A percentile compares a stretch with the other conserved stretches of the same genome.
Conservation (phyloP, 2,113 vertebrate genomes). For the Triplophysa siluroides region DNA sequence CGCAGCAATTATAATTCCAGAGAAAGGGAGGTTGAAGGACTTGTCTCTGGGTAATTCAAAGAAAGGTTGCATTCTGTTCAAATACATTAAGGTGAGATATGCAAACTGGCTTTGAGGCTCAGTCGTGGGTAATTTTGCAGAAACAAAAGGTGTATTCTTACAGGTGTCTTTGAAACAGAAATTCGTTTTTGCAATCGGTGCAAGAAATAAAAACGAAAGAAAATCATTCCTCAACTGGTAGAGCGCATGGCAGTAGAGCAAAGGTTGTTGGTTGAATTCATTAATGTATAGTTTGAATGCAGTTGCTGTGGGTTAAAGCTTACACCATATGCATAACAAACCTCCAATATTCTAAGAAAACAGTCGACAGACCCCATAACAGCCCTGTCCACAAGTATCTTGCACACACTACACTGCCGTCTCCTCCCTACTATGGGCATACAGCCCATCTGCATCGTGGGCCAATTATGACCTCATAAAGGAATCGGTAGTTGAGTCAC, state of each 20-base stretch:
- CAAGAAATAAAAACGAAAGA: background rate
- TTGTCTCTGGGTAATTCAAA: background rate
- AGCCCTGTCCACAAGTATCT: constrained; percentile 38
- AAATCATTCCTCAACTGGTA: no score
- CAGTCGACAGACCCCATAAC: constrained; percentile 41
- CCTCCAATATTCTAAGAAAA: background rate
- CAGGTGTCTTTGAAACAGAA: background rate
- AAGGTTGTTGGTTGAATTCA: no score
- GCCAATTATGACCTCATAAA: constrained; percentile 49
- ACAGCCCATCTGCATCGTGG: constrained; percentile 15
- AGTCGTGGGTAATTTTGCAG: background rate
- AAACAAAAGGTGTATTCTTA: constrained; percentile 6
- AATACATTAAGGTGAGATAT: background rate
- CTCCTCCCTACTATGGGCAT: background rate
- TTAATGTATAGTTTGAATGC: no score
- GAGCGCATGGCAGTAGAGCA: no score
- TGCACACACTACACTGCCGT: background rate
- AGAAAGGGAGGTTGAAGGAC: constrained; percentile 15
- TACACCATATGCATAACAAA: constrained; percentile 22
- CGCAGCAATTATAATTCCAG: background rate
- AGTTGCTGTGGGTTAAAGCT: no score
- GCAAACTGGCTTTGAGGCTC: background rate
- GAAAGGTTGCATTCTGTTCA: background rate
- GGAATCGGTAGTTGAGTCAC: constrained; percentile 26
- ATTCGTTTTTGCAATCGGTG: background rate